A percentile compares a stretch with the other conserved stretches of the same genome.
Conservation (phyloP, 2,888 invertebrate species). For the Volucella inanis region DNA sequence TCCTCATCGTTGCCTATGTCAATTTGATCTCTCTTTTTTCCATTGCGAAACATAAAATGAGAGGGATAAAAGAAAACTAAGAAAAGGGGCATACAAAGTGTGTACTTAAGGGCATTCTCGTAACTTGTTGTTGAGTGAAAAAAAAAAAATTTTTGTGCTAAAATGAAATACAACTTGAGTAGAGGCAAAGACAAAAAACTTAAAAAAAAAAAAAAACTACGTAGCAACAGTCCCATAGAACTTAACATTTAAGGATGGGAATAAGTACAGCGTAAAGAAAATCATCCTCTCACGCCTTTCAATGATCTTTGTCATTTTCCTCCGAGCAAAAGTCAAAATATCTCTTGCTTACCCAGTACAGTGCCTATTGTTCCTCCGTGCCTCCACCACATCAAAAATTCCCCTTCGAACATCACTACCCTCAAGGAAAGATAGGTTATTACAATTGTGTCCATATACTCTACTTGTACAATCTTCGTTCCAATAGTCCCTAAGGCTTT, state of each 20-base stretch:
- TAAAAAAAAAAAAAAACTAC: background rate
- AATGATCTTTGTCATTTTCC: constrained; percentile 53
- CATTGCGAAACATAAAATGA: background rate
- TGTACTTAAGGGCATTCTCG: constrained; percentile 28
- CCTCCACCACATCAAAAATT: constrained; percentile 37
- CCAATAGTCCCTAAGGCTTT: constrained; percentile 56
- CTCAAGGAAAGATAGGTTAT: constrained; percentile 8
- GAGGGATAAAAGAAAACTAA: constrained; percentile 1
- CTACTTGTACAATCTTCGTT: constrained; percentile 33
- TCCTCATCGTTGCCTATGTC: constrained; percentile 31
- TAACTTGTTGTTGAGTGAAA: background rate
- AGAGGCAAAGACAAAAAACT: background rate
- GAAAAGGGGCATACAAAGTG: constrained; percentile 15
- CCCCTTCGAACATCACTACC: background rate
- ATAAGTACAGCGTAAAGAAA: constrained; percentile 43
- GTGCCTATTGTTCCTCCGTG: background rate
- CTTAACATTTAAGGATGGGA: constrained; percentile 52
- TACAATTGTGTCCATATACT: constrained; percentile 51
- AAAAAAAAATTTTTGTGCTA: background rate
- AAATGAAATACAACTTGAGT: constrained; percentile 45
- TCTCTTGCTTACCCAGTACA: constrained; percentile 14
- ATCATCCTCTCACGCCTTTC: constrained; percentile 2
- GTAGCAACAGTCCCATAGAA: constrained; percentile 14
- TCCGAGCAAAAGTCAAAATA: constrained; percentile 41
- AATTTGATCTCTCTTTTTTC: background rate